Base-by-base conservation (phyloP, 2,113 vertebrate genomes). In the Loxodonta africana region DNA sequence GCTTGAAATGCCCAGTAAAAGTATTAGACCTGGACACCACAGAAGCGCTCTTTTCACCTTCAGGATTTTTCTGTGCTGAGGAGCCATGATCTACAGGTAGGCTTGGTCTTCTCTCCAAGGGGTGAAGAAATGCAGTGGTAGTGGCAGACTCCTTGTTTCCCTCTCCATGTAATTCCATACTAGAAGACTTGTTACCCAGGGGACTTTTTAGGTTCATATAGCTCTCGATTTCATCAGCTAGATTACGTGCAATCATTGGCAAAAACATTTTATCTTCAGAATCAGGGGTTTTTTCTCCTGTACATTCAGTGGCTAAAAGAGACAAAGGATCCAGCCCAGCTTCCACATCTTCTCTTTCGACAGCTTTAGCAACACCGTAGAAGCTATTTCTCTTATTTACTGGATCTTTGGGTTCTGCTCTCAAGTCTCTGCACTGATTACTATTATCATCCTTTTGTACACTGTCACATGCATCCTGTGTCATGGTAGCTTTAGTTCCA, bases 191-290 rank as follows among this genome's bases (percentile, higher is more conserved):
- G 82, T 77, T 98, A 33, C 99, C 99, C 57, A 99, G 95, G 0
- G 99, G 99, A 83, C 98, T 99, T 94, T 99, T 99, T n/a, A 99
- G 98, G 95, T 99, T 99, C 99, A 99, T 99, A 96, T 99, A 99
- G 98, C 98, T 99, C 98, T 99, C 99, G 30, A 99, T 99, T 98
- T 99, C 99, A 95, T 99, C 99, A 2, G 99, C 99, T 76, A 99
- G 98, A 96, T 99, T 99, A 53, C 99, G 99, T 73, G 99, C 99
- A 93, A 99, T 99, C 95, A 99, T 98, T 3, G 98, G 98, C 0
- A 99, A 99, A 73, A 99, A 5, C 3, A 97, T 1, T 89, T 99
- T 99, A 94, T 99, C 99, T 96, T 99, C 99, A 86, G 98, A 98
- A 82, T 98, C 98, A 2, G 98, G 95, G 15, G 98, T 98, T 60